Conservation (phyloP, 1,140 invertebrate genomes). For the Neodiprion pinetum region DNA sequence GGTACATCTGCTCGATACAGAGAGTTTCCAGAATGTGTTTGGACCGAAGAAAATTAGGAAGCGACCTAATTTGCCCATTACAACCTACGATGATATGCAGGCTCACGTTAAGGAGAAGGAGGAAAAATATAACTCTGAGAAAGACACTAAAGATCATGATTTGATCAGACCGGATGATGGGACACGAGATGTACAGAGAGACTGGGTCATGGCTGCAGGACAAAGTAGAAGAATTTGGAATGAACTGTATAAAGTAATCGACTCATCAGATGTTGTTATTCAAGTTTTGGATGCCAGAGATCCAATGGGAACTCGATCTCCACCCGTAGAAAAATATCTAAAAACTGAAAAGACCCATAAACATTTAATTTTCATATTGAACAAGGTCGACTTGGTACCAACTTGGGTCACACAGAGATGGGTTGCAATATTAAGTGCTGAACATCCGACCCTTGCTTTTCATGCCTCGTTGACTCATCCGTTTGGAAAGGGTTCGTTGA, state of each 20-base stretch:
- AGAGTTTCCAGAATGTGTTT: constrained; percentile 94
- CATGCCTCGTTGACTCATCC: constrained; percentile 98
- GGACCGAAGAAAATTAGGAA: constrained; percentile 94
- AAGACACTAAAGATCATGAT: constrained; percentile 79
- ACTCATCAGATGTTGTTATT: constrained; percentile 97
- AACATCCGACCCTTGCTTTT: constrained; percentile 98
- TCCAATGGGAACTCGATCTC: constrained; percentile 93
- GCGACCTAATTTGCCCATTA: constrained; percentile 82
- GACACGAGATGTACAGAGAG: constrained; percentile 74
- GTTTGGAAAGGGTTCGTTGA: constrained; percentile 98
- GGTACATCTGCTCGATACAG: constrained; percentile 95
- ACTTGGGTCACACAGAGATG: constrained; percentile 97
- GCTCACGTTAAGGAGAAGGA: constrained; percentile 73
- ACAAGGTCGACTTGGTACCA: constrained; percentile 94
- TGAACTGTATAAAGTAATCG: constrained; percentile 99
- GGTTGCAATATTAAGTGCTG: constrained; percentile 90
- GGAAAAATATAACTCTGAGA: constrained; percentile 79
- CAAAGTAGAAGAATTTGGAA: constrained; percentile 99
- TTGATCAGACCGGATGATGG: constrained; percentile 84
- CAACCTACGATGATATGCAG: constrained; percentile 75
- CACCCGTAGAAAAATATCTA: constrained; percentile 85
- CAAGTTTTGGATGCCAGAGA: constrained; percentile 95
- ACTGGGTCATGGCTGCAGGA: constrained; percentile 91
- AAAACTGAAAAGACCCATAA: constrained; percentile 81
- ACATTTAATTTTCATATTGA: constrained; percentile 73